Evolutionary conservation across 2,797 vertebrate genomes (phyloP), one percentile per base, ranked within the genome.

Genomic region (Yasuhikotakia modesta): DNA sequence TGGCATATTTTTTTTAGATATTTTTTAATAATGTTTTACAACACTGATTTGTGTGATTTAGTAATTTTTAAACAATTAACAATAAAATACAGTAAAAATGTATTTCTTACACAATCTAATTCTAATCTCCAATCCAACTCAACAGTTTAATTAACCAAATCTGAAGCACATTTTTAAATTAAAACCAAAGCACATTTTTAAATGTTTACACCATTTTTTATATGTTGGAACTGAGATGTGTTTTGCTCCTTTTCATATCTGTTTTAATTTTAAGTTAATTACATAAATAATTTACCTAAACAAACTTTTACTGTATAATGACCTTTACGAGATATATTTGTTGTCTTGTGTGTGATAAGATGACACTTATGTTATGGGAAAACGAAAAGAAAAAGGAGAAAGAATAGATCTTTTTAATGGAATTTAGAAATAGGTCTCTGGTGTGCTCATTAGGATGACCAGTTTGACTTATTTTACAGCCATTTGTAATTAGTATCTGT

Each of bases 391-490:
- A 88, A 80, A 85, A 84, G 80, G 68, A 85, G 86, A 83, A 81
- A 84, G 86, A 90, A 90, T 91, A 88, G 85, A 92, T 92, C 91
- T 79, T 86, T 92, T 92, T 92, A 92, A 93, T 93, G 91, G 89
- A 90, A 82, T 90, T 93, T 85, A 88, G 88, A 90, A 90, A 92
- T 90, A 82, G 88, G 88, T 92, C 93, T 93, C 92, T 84, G 70
- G 92, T 91, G 92, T 89, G 88, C 91, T 93, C 92, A 93, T 94
- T 94, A 94, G 91, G 84, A 90, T 89, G 90, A 90, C 90, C 92
- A 88, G 85, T 91, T 87, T 92, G 92, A 92, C 88, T 93, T 92
- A 92, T 93, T 93, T 93, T 92, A 93, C 91, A 89, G 91, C 90
- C 91, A 85, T 87, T 89, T 92, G 90, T 94, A 94, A 94, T 94